Evolutionary conservation across 1,140 invertebrate species (phyloP).

Genomic region (Samia ricini): DNA sequence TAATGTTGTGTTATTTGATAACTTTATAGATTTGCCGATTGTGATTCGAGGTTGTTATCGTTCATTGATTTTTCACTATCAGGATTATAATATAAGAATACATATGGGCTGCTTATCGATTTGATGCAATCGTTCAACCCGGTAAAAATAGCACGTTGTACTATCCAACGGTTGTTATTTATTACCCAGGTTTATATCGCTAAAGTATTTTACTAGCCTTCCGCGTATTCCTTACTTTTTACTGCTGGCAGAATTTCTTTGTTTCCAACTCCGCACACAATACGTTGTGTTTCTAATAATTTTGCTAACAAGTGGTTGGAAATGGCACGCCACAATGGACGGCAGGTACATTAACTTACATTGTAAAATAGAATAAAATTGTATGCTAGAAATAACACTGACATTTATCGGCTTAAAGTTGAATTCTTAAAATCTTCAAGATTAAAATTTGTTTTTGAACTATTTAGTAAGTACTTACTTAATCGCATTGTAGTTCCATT

Average conservation of each 20-base stretch:
- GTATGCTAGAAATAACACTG: background rate
- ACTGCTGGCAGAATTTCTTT: constrained; percentile 55
- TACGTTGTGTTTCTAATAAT: constrained; percentile 61
- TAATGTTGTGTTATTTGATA: background rate
- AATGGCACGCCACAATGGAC: constrained; percentile 36
- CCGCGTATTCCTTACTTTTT: constrained; percentile 48
- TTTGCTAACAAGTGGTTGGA: constrained; percentile 43
- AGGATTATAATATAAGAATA: constrained; percentile 1
- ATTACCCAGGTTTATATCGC: constrained; percentile 17
- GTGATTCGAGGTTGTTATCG: constrained; percentile 18
- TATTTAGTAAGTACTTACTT: too few species aligned
- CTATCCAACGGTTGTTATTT: constrained; percentile 13
- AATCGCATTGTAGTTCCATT: background rate
- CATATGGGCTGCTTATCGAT: background rate
- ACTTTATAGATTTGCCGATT: background rate
- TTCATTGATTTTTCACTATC: constrained; percentile 17
- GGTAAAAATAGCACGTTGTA: constrained; percentile 5
- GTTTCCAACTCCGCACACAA: constrained; percentile 50
- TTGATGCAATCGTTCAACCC: background rate
- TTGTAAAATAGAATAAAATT: constrained; percentile 14
- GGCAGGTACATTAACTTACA: constrained; percentile 18
- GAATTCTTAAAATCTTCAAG: background rate
- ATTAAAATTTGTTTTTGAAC: too few species aligned
- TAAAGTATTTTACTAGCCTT: constrained; percentile 26
- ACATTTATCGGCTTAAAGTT: background rate